Evolutionary conservation across 2,888 invertebrate species (phyloP).

Genomic region (Thysanoteuthis rhombus): DNA sequence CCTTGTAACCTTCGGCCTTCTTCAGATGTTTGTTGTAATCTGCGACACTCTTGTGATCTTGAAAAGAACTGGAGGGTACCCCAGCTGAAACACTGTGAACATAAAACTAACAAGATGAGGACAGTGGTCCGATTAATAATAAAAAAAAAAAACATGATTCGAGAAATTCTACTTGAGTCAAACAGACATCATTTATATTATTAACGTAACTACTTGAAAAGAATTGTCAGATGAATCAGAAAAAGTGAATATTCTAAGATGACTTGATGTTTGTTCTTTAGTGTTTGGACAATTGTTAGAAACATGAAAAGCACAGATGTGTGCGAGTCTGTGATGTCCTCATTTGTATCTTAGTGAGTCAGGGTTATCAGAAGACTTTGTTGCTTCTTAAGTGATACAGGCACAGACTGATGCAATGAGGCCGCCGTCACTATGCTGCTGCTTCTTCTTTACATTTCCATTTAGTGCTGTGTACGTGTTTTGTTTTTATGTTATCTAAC

Average conservation of each 20-base stretch:
- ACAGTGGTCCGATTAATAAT: no score
- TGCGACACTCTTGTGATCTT: no score
- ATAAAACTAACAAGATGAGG: no score
- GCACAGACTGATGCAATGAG: background rate
- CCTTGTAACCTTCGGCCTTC: no score
- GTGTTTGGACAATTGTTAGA: background rate
- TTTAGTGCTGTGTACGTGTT: background rate
- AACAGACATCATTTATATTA: no score
- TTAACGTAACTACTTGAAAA: no score
- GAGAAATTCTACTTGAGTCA: no score
- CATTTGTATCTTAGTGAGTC: background rate
- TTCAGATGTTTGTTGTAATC: no score
- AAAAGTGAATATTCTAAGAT: background rate
- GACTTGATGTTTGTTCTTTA: background rate
- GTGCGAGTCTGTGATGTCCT: background rate
- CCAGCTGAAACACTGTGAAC: no score
- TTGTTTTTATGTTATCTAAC: background rate
- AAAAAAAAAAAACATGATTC: no score
- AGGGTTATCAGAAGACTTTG: background rate
- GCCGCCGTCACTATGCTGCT: background rate
- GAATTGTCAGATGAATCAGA: no score
- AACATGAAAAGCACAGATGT: background rate
- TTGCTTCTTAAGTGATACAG: background rate
- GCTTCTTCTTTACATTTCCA: background rate
- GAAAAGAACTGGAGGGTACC: no score